Base-by-base conservation (phyloP, 1,140 invertebrate species). In the Zaprionus davidi region DNA sequence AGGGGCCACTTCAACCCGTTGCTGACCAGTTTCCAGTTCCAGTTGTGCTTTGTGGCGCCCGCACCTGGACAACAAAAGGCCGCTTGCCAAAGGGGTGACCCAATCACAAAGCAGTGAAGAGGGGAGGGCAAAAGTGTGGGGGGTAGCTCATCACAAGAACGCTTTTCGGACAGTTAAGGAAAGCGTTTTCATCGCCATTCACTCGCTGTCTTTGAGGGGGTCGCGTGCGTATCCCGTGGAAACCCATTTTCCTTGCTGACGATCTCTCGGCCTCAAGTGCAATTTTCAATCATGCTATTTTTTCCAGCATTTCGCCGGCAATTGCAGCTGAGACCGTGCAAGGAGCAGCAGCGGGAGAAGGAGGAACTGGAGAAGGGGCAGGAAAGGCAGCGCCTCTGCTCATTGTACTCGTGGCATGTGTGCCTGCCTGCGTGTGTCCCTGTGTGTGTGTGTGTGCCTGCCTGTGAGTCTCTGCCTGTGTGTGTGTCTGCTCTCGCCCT, bases 221-320 rank as follows among this genome's bases (percentile, higher is more conserved):
- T 44, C 58, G 12, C 6, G 58, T 38, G 28, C 13, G 58, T 38
- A 15, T 60, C 34, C 24, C 26, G 15, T 38, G 57, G 38, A 3
- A 49, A 24, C 31, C 5, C 59, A 31, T 55, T 79, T 63, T 41
- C 67, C 46, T 22, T 44, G 28, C 57, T 66, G 55, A 46, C 65
- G 78, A 69, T 62, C 41, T 46, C 41, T 38, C 71, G 75, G 62
- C 55, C 77, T 81, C 82, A 83, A 90, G 80, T 91, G 82, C 80
- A 90, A 83, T 90, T 86, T 90, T 90, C 87, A 91, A 90, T 90
- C 82, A 90, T 86, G 86, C 86, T 81, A 90, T 90, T 83, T 86
- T 84, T 79, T 63, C 51, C 59, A 60, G 65, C 73, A 77, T 67
- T 67, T 67, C 70, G 28, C 36, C 57, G 36, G 55, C 70, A 65